Evolutionary conservation across 2,113 vertebrate species (phyloP).

Genomic region (Galbula dea): DNA sequence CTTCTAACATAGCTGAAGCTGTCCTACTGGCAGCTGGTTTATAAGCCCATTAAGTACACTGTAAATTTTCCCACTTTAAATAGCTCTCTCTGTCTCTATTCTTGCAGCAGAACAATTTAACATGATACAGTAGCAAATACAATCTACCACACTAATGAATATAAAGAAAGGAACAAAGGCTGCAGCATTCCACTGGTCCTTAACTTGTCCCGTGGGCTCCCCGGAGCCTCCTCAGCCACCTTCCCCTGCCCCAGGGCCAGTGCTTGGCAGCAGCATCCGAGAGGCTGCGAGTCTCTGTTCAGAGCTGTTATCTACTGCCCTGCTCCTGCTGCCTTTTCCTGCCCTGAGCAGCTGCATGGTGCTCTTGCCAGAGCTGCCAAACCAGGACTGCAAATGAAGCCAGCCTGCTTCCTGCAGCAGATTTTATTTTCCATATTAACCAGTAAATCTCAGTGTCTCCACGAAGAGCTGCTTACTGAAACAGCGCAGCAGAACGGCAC

Average conservation of each 20-base stretch:
- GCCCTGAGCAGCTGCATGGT: constrained; percentile 34
- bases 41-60: neutral
- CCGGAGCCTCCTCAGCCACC: neutral
- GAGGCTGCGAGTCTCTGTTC: neutral
- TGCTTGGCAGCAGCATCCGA: neutral
- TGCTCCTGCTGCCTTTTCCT: constrained; percentile 54
- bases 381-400: constrained; percentile 8
- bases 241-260: neutral
- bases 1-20: neutral
- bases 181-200: neutral
- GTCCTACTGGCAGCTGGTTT: neutral
- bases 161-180: neutral
- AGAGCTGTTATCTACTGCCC: constrained; percentile 24
- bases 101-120: neutral
- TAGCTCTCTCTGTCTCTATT: neutral
- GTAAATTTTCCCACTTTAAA: neutral
- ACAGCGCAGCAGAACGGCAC: neutral
- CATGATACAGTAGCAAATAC: neutral
- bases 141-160: neutral
- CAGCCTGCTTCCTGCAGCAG: constrained; percentile 44
- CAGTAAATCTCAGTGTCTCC: neutral
- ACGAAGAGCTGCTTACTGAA: neutral
- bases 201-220: neutral
- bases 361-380: constrained; percentile 29
- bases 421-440: constrained; percentile 6